phyloP scores from a whole-genome alignment of 2,797 vertebrate genomes.

The Pipistrellus pygmaeus region DNA sequence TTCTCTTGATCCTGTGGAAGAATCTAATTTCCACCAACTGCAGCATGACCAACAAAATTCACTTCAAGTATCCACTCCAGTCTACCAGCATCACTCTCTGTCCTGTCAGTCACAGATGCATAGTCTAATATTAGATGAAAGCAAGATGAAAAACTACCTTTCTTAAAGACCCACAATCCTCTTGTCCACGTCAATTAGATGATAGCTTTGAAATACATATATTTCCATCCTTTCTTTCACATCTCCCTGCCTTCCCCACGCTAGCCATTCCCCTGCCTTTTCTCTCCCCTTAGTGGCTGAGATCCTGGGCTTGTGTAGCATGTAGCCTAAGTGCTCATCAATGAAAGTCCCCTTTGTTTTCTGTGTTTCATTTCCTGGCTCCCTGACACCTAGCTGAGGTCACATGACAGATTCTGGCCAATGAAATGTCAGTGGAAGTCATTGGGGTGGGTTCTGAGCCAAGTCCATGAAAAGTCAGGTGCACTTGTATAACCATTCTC shows the following conservation, averaged over 20 bases:
- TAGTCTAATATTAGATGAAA: neutral
- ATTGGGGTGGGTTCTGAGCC: neutral
- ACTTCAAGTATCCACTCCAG: neutral
- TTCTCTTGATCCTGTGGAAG: neutral
- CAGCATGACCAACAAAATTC: neutral
- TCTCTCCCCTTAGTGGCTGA: neutral
- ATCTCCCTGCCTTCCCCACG: neutral
- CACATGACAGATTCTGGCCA: neutral
- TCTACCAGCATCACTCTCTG: neutral
- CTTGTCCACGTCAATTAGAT: neutral
- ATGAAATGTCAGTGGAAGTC: neutral
- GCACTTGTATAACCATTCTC: neutral
- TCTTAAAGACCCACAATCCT: neutral
- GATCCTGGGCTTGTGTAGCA: neutral
- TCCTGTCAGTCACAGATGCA: neutral
- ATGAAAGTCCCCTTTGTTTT: neutral
- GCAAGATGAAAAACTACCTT: neutral
- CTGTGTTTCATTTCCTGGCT: neutral
- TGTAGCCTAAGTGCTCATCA: no score
- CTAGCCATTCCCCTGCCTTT: neutral
- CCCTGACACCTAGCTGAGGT: neutral
- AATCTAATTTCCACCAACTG: neutral
- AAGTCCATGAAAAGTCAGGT: neutral
- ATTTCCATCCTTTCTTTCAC: neutral
- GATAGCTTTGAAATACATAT: neutral